These are phyloP conservation scores for Amblyornis subalaris DNA, from an alignment of 2,113 vertebrate genomes.

Conservation along the genomic window DNA sequence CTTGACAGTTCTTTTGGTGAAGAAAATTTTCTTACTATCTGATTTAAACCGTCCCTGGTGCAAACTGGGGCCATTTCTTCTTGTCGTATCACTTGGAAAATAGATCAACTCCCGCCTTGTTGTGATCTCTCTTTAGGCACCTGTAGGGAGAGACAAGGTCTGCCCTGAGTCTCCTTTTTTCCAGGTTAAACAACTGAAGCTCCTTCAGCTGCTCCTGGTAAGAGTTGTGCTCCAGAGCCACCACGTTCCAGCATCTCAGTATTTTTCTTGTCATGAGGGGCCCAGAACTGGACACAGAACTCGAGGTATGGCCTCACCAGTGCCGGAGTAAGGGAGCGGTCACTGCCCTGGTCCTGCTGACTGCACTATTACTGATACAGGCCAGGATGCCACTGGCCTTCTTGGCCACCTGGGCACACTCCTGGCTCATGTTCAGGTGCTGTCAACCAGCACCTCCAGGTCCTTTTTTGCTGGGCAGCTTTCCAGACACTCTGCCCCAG, in stretches of 20 bases:
- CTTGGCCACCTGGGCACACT: neutral
- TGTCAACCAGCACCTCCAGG: neutral
- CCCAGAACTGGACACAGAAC: neutral
- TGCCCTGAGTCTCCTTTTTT: neutral
- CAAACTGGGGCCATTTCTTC: neutral
- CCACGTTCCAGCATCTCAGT: rapidly evolving
- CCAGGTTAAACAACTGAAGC: neutral
- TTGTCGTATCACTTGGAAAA: neutral
- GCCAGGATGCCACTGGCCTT: neutral
- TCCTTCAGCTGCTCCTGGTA: rapidly evolving
- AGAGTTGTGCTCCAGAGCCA: neutral
- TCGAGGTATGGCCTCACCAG: neutral
- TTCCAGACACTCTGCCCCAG: neutral
- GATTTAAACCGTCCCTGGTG: neutral
- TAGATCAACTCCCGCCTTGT: rapidly evolving
- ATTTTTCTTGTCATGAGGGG: no score
- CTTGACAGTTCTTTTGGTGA: neutral
- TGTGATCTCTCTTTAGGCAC: neutral
- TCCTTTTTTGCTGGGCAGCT: neutral
- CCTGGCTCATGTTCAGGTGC: neutral
- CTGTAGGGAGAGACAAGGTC: rapidly evolving
- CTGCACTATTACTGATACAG: neutral
- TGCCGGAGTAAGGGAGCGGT: rapidly evolving
- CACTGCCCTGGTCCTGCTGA: neutral
- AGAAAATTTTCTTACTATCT: neutral